phyloP scores from a whole-genome alignment of 2,113 vertebrate species.

The Columba janthina region DNA sequence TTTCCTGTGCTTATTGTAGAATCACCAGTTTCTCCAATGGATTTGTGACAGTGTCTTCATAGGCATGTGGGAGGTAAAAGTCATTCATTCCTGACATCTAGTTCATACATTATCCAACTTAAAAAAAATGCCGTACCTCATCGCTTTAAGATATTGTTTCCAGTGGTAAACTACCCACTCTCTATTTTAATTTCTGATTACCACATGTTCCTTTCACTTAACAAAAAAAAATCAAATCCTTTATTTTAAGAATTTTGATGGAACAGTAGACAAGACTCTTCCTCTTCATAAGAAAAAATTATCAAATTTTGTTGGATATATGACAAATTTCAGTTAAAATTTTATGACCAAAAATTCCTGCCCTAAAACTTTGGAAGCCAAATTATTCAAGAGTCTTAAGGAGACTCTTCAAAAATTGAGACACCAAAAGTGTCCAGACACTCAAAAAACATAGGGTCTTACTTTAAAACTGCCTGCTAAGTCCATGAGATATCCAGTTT shows the following conservation, averaged over 20 bases:
- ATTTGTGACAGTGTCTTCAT: background rate
- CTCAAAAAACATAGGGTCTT: background rate
- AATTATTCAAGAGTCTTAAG: background rate
- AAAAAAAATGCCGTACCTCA: background rate
- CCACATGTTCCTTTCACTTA: background rate
- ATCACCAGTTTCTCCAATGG: background rate
- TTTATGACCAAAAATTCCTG: background rate
- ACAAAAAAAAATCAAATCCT: background rate
- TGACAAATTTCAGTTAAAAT: background rate
- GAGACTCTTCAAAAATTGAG: background rate
- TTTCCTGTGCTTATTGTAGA: background rate
- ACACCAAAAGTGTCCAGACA: background rate
- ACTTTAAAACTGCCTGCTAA: background rate
- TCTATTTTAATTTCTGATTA: background rate
- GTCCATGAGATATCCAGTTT: background rate
- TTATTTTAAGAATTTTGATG: background rate
- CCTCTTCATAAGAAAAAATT: background rate
- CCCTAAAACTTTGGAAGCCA: background rate
- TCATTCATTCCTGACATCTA: background rate
- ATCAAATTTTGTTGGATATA: background rate
- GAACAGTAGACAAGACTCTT: background rate
- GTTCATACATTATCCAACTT: background rate
- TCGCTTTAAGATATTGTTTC: background rate
- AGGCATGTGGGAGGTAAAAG: background rate
- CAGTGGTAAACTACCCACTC: background rate